These are phyloP conservation scores for Xanthia icteritia DNA, from an alignment of 2,888 invertebrate species.

Conservation along the genomic window DNA sequence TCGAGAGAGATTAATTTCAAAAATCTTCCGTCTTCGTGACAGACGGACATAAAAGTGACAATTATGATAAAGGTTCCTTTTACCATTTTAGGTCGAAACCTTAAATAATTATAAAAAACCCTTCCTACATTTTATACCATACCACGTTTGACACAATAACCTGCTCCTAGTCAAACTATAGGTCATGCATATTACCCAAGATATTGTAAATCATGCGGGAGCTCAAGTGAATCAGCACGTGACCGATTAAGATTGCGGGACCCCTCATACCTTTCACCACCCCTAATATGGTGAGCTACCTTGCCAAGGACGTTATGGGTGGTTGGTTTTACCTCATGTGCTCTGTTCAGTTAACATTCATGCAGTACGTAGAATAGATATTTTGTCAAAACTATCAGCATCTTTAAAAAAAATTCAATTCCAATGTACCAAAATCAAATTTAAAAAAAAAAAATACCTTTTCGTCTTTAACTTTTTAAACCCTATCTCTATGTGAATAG, in stretches of 20 bases:
- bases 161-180: not conserved
- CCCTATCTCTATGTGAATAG: accelerated
- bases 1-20: no score
- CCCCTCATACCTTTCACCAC: not conserved
- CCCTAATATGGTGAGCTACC: not conserved
- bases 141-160: no score
- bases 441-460: not conserved
- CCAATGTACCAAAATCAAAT: not conserved
- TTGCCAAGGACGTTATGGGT: conserved; percentile 52
- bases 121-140: not conserved
- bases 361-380: no score
- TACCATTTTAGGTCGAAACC: not conserved
- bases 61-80: not conserved
- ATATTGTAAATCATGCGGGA: not conserved
- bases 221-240: conserved; percentile 51
- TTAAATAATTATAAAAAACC: not conserved
- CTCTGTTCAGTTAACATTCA: not conserved
- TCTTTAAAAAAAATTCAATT: not conserved
- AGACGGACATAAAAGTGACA: not conserved
- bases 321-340: conserved; percentile 18
- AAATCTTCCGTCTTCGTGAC: not conserved
- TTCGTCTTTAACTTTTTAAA: not conserved
- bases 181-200: not conserved
- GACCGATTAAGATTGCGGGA: not conserved
- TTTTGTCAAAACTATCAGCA: no score